A percentile compares a stretch with the other conserved stretches of the same genome.
Conservation (phyloP, 2,113 vertebrate species). For the Crotalus horridus region DNA sequence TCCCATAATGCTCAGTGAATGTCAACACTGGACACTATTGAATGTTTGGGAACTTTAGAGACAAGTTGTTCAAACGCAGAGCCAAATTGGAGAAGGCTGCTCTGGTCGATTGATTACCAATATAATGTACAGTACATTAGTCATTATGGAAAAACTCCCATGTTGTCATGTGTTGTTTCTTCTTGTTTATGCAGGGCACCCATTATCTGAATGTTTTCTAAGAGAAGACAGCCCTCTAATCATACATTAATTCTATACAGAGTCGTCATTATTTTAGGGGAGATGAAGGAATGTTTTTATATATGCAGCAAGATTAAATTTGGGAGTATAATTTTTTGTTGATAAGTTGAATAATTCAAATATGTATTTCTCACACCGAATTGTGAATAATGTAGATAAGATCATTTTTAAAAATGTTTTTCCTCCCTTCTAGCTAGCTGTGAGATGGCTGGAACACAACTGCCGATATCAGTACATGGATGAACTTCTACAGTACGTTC, state of each 20-base stretch:
- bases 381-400: neutral
- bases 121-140: neutral
- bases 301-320: neutral
- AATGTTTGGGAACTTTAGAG: neutral
- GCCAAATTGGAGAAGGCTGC: neutral
- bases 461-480: conserved; percentile 88
- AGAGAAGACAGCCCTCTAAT: neutral
- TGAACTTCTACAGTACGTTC: conserved; percentile 89
- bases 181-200: neutral
- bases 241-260: neutral
- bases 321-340: conserved; percentile 1
- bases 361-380: neutral
- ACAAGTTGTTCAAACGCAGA: neutral
- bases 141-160: neutral
- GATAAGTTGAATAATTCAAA: neutral
- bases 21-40: neutral
- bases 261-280: conserved; percentile 10
- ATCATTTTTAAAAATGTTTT: conserved; percentile 9
- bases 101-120: neutral
- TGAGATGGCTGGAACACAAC: conserved; percentile 91
- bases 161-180: neutral
- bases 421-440: conserved; percentile 79
- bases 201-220: neutral
- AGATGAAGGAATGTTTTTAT: conserved; percentile 7
- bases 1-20: neutral